A percentile compares a stretch with the other conserved stretches of the same genome.
Evolutionary conservation across 2,113 vertebrate species (phyloP).

Genomic region (Carassius gibelio): DNA sequence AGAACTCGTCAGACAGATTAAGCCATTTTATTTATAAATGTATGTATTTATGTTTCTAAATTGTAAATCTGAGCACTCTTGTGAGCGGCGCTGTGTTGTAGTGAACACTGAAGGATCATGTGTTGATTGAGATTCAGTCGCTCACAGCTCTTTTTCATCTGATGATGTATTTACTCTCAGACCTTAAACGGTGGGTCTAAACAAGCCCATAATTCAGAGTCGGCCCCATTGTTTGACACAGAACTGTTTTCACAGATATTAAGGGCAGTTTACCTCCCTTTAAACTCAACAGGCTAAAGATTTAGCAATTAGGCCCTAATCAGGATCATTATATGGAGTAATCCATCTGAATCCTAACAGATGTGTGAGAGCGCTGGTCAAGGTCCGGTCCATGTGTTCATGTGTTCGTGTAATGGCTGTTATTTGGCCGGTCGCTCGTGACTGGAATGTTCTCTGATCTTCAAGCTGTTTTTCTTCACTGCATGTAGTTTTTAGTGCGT

Average conservation of each 20-base stretch:
- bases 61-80: too few relatives aligned
- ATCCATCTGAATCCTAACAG: conserved; percentile 83
- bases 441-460: conserved; percentile 11
- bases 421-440: not conserved
- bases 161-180: conserved; percentile 27
- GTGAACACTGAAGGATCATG: not conserved
- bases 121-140: not conserved
- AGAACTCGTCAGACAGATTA: too few relatives aligned
- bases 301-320: conserved; percentile 81
- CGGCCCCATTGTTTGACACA: conserved; percentile 65
- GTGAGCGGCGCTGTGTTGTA: too few relatives aligned
- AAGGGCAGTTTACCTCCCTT: conserved; percentile 75
- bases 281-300: conserved; percentile 79
- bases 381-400: conserved; percentile 64
- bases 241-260: conserved; percentile 81
- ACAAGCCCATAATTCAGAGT: conserved; percentile 25
- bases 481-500: not conserved
- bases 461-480: not conserved
- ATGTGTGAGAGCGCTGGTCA: conserved; percentile 71
- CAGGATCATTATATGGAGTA: conserved; percentile 79
- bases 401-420: conserved; percentile 61
- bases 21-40: too few relatives aligned
- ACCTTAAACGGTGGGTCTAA: not conserved
- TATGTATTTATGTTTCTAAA: too few relatives aligned
- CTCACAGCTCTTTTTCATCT: not conserved